Conservation (phyloP, 1,140 invertebrate species). For the Pogonomyrmex californicus region DNA sequence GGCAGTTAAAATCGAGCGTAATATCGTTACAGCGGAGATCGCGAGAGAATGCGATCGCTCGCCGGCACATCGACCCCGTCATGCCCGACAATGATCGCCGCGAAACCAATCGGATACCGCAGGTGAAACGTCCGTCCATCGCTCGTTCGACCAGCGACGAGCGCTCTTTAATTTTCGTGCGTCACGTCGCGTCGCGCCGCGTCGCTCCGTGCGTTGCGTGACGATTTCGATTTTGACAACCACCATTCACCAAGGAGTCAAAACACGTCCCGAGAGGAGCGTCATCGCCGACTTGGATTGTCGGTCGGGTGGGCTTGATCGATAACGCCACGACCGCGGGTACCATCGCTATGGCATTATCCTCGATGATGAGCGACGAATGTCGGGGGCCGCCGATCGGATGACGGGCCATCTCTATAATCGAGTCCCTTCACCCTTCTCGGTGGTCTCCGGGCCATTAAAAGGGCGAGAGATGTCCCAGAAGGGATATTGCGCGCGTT, state of each 20-base stretch:
- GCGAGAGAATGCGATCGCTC: slow-evolving; percentile 37
- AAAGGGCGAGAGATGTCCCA: slow-evolving; percentile 79
- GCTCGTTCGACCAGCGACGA: neutral
- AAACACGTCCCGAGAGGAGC: slow-evolving; percentile 42
- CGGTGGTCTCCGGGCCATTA: slow-evolving; percentile 70
- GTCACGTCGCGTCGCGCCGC: slow-evolving; percentile 19
- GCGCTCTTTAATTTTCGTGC: slow-evolving; percentile 54
- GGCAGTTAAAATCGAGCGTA: slow-evolving; percentile 51
- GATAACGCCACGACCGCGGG: slow-evolving; percentile 37
- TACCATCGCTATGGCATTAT: slow-evolving; percentile 15
- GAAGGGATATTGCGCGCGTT: slow-evolving; percentile 77
- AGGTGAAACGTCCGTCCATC: slow-evolving; percentile 44
- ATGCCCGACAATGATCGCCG: slow-evolving; percentile 46
- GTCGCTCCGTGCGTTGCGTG: neutral
- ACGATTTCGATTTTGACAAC: slow-evolving; percentile 47
- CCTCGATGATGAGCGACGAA: slow-evolving; percentile 39
- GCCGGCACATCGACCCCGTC: slow-evolving; percentile 21
- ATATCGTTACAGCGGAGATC: slow-evolving; percentile 30
- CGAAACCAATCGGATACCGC: slow-evolving; percentile 47
- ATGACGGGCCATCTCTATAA: slow-evolving; percentile 40
- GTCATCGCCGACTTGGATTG: slow-evolving; percentile 23
- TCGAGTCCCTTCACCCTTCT: slow-evolving; percentile 27
- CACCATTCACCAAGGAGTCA: slow-evolving; percentile 46
- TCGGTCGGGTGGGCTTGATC: slow-evolving; percentile 53
- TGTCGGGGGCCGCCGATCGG: slow-evolving; percentile 9